Evolutionary conservation across 2,888 invertebrate species (phyloP), one percentile per base, ranked within the genome.

Genomic region (Eristalis intricaria): DNA sequence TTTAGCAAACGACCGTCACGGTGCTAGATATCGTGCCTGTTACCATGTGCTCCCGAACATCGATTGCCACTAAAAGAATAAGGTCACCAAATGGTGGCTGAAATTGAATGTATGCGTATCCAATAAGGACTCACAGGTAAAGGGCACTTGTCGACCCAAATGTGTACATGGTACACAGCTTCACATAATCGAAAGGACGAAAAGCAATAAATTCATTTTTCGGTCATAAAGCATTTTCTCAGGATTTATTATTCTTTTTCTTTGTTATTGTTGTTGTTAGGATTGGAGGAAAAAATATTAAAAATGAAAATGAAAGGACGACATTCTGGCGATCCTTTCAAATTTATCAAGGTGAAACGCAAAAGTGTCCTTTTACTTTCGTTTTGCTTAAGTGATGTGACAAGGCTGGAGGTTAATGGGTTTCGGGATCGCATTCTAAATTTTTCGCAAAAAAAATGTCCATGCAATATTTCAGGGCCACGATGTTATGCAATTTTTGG

Each of bases 161-260:
- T 71, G 50, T 8, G 50, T 50, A 70, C 38, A 79, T 83, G 64
- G 19, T 66, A 66, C 64, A 73, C 76, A 70, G 58, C 66, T 69
- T 43, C 38, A 70, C 75, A 68, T 79, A 76, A 84, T 84, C 79
- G 84, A 84, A 87, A 78, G 75, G 76, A 76, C 68, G 64, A 73
- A 87, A 76, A 68, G 84, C 76, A 84, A 87, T 87, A 87, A 87
- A 87, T 87, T 80, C n/a, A 84, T 87, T 87, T 84, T 76, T 80
- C 75, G 79, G 64, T 64, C 32, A 73, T 87, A 84, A 84, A 87
- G 70, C 87, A 87, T 84, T 87, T 76, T 84, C 76, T 61, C 76
- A 69, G 73, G 79, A 87, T 87, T 87, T 87, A 84, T 87, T 84
- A 60, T 75, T 84, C 64, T 75, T 76, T 84, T 68, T 75, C 75